Percentiles rank a stretch among this genome's conserved stretches.
These are phyloP conservation scores for Gnathonemus echidnorhynchus DNA, from an alignment of 2,113 vertebrate species.

Conservation along the genomic window DNA sequence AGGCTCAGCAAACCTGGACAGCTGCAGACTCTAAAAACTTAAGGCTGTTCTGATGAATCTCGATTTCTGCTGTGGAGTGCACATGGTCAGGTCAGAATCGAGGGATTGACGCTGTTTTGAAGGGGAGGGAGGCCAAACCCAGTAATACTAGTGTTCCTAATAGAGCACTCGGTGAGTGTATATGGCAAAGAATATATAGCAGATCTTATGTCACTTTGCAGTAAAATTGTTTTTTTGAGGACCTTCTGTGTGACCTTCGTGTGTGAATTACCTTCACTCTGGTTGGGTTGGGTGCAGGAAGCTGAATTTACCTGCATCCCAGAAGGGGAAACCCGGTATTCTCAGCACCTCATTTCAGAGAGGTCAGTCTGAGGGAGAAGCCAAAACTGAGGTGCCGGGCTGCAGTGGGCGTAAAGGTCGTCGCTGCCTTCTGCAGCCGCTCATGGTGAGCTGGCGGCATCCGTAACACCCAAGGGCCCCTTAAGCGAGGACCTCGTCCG, in stretches of 20 bases:
- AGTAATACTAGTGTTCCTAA: background rate
- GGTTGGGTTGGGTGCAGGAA: background rate
- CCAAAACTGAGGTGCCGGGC: background rate
- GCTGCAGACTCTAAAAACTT: background rate
- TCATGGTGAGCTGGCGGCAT: background rate
- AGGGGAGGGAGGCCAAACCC: background rate
- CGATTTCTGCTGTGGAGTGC: background rate
- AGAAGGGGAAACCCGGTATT: background rate
- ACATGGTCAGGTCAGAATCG: background rate
- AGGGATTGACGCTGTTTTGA: background rate
- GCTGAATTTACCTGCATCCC: background rate
- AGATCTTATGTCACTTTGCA: background rate
- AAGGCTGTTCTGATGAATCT: background rate
- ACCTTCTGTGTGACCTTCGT: background rate
- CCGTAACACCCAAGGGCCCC: background rate
- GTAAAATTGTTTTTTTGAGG: background rate
- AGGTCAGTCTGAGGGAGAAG: background rate
- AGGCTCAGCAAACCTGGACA: background rate
- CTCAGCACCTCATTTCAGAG: background rate
- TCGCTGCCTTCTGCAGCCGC: too few species aligned
- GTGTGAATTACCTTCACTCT: background rate
- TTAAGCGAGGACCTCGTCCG: background rate
- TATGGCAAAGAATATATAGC: background rate
- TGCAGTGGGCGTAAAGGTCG: background rate
- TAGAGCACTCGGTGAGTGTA: background rate